Evolutionary conservation across 2,888 invertebrate species (phyloP).

Genomic region (Drosophila lacicola): DNA sequence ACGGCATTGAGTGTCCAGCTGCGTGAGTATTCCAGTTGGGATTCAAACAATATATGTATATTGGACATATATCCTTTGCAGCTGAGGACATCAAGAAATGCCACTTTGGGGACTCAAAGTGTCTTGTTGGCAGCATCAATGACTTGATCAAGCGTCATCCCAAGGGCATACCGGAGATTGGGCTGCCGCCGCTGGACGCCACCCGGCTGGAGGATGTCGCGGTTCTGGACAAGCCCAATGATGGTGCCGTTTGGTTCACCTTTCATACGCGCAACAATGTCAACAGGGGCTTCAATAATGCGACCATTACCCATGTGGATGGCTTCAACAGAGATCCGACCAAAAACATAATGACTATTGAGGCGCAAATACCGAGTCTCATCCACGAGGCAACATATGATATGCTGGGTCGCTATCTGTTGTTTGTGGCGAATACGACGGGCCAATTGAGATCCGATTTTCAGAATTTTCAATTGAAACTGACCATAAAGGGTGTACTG

Average conservation of each 20-base stretch:
- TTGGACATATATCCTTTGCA: slow-evolving; percentile 22
- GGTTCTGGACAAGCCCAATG: slow-evolving; percentile 4
- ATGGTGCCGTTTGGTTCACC: slow-evolving; percentile 40
- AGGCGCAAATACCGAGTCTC: slow-evolving; percentile 49
- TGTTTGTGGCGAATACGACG: slow-evolving; percentile 49
- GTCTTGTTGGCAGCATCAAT: slow-evolving; percentile 49
- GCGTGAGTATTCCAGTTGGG: slow-evolving; percentile 21
- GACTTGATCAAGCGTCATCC: slow-evolving; percentile 43
- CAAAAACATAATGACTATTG: slow-evolving; percentile 46
- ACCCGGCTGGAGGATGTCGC: slow-evolving; percentile 3
- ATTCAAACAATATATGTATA: background rate
- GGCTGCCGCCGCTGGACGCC: slow-evolving; percentile 43
- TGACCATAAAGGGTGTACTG: slow-evolving; percentile 44
- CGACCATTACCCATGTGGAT: slow-evolving; percentile 51
- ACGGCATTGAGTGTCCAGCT: slow-evolving; percentile 17
- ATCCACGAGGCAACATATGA: slow-evolving; percentile 40
- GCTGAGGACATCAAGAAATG: slow-evolving; percentile 59
- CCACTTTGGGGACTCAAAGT: slow-evolving; percentile 47
- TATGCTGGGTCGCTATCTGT: slow-evolving; percentile 31
- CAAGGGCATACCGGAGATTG: slow-evolving; percentile 56
- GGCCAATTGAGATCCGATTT: slow-evolving; percentile 55
- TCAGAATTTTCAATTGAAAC: slow-evolving; percentile 46
- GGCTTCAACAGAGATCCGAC: slow-evolving; percentile 64
- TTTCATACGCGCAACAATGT: slow-evolving; percentile 35
- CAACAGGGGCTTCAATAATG: slow-evolving; percentile 52